These are phyloP conservation scores for Trichechus manatus DNA, from an alignment of 2,113 vertebrate species.

Conservation along the genomic window DNA sequence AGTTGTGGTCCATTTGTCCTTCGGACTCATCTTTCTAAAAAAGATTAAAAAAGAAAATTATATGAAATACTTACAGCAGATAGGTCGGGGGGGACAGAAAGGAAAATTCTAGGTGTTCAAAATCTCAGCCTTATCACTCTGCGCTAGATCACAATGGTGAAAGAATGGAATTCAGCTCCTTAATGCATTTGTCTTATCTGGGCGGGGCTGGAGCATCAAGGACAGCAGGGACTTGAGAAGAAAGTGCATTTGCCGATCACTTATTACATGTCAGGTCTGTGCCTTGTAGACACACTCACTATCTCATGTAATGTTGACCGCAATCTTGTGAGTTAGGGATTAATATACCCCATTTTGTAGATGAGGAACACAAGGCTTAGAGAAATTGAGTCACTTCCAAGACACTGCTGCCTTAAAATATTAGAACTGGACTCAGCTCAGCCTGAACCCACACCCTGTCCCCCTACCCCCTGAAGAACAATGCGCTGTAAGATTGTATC, in stretches of 20 bases:
- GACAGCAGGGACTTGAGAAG: accelerated
- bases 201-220: not conserved
- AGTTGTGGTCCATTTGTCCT: no score
- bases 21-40: not conserved
- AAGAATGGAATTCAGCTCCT: not conserved
- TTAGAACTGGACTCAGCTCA: not conserved
- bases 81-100: accelerated
- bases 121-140: accelerated
- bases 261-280: not conserved
- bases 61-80: not conserved
- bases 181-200: not conserved
- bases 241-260: accelerated
- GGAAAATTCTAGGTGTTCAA: not conserved
- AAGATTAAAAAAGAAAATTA: not conserved
- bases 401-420: not conserved
- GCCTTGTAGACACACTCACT: accelerated
- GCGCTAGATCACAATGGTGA: accelerated
- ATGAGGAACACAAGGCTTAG: not conserved
- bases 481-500: not conserved
- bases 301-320: accelerated
- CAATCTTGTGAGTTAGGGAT: not conserved
- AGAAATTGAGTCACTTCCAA: not conserved
- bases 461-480: accelerated
- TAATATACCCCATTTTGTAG: not conserved
- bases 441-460: accelerated